These are phyloP conservation scores for Macrochelys suwanniensis DNA, from an alignment of 2,797 vertebrate species.

Conservation along the genomic window DNA sequence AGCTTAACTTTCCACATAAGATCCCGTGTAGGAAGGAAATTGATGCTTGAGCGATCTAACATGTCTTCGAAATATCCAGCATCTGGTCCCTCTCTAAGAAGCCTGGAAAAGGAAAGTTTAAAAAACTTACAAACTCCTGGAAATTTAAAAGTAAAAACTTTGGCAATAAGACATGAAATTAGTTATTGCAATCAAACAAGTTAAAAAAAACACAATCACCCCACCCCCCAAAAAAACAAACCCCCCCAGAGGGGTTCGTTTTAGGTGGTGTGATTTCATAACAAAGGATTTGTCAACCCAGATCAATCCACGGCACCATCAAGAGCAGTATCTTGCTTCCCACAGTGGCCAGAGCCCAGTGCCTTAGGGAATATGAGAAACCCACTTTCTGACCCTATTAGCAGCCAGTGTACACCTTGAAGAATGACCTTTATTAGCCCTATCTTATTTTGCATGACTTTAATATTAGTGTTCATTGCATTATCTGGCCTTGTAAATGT, in stretches of 20 bases:
- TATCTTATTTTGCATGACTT: not conserved
- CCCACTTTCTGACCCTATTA: not conserved
- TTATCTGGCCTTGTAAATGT: not conserved
- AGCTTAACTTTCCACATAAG: not conserved
- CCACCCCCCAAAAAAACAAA: not conserved
- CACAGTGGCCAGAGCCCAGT: not conserved
- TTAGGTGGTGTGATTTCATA: not conserved
- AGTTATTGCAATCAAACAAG: not conserved
- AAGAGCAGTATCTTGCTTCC: not conserved
- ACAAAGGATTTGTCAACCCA: slow-evolving; percentile 14
- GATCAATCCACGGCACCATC: not conserved
- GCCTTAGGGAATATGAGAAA: not conserved
- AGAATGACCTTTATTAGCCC: not conserved
- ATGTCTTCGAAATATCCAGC: fast-evolving
- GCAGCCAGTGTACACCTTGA: not conserved
- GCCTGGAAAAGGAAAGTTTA: not conserved
- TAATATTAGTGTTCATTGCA: not conserved
- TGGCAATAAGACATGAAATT: not conserved
- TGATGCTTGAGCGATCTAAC: fast-evolving
- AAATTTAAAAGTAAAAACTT: not conserved
- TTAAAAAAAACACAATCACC: not conserved
- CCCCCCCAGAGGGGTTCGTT: not conserved
- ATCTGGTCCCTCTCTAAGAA: not conserved
- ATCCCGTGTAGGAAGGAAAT: not conserved
- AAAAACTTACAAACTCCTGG: not conserved